Evolutionary conservation across 2,797 vertebrate species (phyloP).

Genomic region (Austrolebias charrua): DNA sequence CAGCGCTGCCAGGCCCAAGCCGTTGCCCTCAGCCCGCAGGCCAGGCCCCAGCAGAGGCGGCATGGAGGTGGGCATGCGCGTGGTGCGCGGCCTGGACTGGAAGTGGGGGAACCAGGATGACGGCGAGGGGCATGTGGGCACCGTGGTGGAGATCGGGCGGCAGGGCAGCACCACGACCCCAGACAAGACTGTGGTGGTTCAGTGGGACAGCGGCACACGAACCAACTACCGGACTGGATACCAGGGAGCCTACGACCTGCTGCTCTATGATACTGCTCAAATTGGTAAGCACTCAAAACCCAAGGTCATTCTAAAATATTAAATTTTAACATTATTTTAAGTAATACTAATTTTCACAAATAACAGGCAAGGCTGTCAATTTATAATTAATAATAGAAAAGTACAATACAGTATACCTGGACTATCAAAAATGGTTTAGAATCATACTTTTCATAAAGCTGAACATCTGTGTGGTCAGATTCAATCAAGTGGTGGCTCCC

Average conservation of each 20-base stretch:
- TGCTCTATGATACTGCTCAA: conserved; percentile 97
- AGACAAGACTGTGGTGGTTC: conserved; percentile 96
- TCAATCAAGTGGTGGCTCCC: not conserved
- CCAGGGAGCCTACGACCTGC: conserved; percentile 93
- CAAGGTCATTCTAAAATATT: not conserved
- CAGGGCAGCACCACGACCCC: conserved; percentile 96
- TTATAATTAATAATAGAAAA: too few species aligned
- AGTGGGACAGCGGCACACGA: conserved; percentile 97
- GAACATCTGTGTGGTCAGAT: too few species aligned
- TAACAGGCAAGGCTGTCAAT: not conserved
- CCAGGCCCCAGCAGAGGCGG: conserved; percentile 70
- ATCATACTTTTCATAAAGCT: too few species aligned
- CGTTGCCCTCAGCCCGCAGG: conserved; percentile 48
- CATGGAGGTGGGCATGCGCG: conserved; percentile 99
- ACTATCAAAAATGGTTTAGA: too few species aligned
- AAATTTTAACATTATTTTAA: not conserved
- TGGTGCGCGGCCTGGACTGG: conserved; percentile 95
- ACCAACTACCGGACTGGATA: conserved; percentile 98
- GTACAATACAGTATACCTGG: too few species aligned
- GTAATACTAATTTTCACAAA: not conserved
- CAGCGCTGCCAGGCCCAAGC: conserved; percentile 64
- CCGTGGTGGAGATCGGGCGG: conserved; percentile 95
- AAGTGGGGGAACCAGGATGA: conserved; percentile 97
- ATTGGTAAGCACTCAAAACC: conserved; percentile 81
- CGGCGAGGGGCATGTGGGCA: conserved; percentile 92